Percentiles rank a stretch among this genome's conserved stretches.
These are phyloP conservation scores for Cydia pomonella DNA, from an alignment of 1,140 invertebrate species.

Conservation along the genomic window DNA sequence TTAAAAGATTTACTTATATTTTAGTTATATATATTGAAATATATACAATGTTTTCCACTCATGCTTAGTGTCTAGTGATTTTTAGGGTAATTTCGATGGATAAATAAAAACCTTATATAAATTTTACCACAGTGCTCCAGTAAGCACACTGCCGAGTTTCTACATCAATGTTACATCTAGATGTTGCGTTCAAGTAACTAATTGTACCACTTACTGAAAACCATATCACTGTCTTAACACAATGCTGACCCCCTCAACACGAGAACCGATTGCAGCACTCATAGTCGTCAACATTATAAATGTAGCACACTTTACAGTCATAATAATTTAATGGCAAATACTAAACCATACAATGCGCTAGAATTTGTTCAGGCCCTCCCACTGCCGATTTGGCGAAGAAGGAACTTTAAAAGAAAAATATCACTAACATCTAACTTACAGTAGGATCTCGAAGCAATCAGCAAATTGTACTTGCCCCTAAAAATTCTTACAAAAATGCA, in stretches of 20 bases:
- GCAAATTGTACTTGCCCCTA: conserved; percentile 68
- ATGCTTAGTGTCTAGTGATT: conserved; percentile 72
- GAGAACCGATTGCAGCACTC: conserved; percentile 44
- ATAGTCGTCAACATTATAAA: conserved; percentile 25
- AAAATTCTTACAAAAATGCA: conserved; percentile 38
- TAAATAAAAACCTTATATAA: conserved; percentile 75
- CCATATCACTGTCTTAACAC: conserved; percentile 45
- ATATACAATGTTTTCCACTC: conserved; percentile 77
- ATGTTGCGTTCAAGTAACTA: conserved; percentile 57
- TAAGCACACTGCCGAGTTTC: conserved; percentile 61
- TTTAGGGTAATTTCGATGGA: conserved; percentile 71
- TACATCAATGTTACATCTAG: conserved; percentile 62
- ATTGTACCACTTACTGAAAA: conserved; percentile 57
- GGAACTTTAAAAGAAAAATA: conserved; percentile 48
- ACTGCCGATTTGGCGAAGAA: conserved; percentile 38
- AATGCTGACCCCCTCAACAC: conserved; percentile 33
- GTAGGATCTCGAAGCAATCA: conserved; percentile 54
- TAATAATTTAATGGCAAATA: conserved; percentile 54
- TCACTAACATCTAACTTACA: conserved; percentile 59
- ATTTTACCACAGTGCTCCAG: conserved; percentile 67
- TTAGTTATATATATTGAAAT: conserved; percentile 77
- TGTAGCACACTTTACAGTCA: conserved; percentile 42
- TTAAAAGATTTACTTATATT: conserved; percentile 79
- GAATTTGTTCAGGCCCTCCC: conserved; percentile 55
- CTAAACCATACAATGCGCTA: conserved; percentile 57